Evolutionary conservation across 2,797 vertebrate species (phyloP).

Genomic region (Microtus agrestis): DNA sequence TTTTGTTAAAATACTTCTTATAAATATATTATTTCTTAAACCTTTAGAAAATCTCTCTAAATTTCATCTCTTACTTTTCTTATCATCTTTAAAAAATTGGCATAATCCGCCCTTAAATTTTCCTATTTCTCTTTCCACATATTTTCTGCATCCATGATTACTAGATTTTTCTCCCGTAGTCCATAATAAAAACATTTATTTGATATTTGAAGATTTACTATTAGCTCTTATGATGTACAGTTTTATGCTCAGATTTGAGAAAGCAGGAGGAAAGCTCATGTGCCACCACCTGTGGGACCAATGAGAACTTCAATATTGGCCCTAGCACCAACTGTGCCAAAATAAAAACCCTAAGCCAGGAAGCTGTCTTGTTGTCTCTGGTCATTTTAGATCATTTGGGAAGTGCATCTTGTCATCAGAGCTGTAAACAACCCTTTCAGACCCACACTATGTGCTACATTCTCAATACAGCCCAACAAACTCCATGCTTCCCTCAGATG

Average conservation of each 20-base stretch:
- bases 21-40: neutral
- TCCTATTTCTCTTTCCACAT: neutral
- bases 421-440: neutral
- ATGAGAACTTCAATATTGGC: neutral
- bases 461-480: neutral
- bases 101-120: neutral
- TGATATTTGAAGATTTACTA: neutral
- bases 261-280: neutral
- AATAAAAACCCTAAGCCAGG: neutral
- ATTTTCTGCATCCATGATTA: neutral
- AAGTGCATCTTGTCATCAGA: rapidly evolving
- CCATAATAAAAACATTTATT: neutral
- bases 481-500: rapidly evolving
- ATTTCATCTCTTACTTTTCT: neutral
- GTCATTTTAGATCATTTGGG: neutral
- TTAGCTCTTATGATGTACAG: neutral
- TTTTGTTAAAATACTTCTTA: neutral
- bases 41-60: neutral
- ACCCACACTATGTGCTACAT: rapidly evolving
- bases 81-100: neutral
- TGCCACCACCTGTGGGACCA: neutral
- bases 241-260: neutral
- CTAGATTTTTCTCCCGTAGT: neutral
- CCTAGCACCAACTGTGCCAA: rapidly evolving
- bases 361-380: neutral